Base-by-base conservation (phyloP, 37 sponge, comb jelly and placozoan species). In the Amphimedon queenslandica region DNA sequence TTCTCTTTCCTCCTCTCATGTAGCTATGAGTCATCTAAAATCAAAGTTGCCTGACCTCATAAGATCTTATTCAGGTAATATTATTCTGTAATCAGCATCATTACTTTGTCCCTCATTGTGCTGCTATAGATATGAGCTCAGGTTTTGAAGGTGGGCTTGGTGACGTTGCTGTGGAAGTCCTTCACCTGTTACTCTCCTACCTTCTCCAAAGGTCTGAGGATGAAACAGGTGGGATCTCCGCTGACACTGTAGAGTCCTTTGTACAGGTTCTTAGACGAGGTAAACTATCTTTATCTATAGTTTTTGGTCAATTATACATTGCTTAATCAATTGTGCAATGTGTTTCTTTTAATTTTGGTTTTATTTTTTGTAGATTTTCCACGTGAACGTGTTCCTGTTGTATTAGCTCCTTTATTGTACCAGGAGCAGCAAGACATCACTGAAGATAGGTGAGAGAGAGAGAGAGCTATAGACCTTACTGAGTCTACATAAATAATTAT, bases 361-460 rank as follows among this genome's bases (percentile, higher is more conserved):
- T 8, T 64, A 18, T 39, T 64, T 16, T 33, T 64, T 21, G 38
- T 40, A 89, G 94, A 93, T 56, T 93, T 93, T 68, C 94, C 94
- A 4, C 77, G 79, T 5, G 94, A 89, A 53, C 33, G 91, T 40
- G 94, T 93, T 20, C 94, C 94, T 0, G 80, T 93, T n/a, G 90
- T 93, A 0, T 40, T 93, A 31, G 66, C 83, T 41, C 94, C 94
- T 4, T 68, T 93, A 42, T 74, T 93, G 31, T 93, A 93, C 57
- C 81, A 41, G n/a, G 82, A 82, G 24, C 78, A 88, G 36, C 67
- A 57, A 42, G 90, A 92, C 73, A 92, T 92, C 77, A 87, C 88
- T 39, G 85, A 87, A 42, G 93, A 85, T 60, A 85, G 85, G 86
- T 81, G 56, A n/a, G n/a, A n/a, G n/a, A n/a, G n/a, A n/a, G n/a